Base-by-base conservation (phyloP, 2,113 vertebrate species). In the Cyanistes caeruleus region DNA sequence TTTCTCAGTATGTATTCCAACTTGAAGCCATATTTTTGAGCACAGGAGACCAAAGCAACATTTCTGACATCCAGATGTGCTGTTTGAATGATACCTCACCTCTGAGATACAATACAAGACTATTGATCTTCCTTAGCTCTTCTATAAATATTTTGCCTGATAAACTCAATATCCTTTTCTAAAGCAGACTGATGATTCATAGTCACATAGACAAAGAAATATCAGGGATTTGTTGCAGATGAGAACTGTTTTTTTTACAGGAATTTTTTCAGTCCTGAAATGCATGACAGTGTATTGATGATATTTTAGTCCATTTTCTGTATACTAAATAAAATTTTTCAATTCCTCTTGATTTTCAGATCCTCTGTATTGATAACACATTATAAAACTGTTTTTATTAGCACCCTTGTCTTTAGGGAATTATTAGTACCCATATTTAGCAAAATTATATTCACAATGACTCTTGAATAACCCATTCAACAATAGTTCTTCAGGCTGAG, bases 91-190 rank as follows among this genome's bases (percentile, higher is more conserved):
- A 75, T 85, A 70, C 49, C 44, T 94, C 25, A 80, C 67, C 75
- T 73, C 41, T 79, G 41, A 82, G 31, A 93, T 86, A 39, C 37
- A 39, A 46, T 10, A 60, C 33, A 89, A 64, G 8, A 39, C 8
- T 88, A 95, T 97, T 83, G 90, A 95, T 94, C 63, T 68, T 81
- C 28, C 56, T 79, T 87, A 55, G 39, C 19, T 84, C 35, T 72
- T 76, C 41, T 58, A 46, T 75, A 92, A 95, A 83, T 85, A 88
- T 28, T 82, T 79, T 73, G 31, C 62, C 46, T 92, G 41, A 76
- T 73, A 83, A 79, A 85, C 18, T 73, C 65, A 92, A 55, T 89
- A 74, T 67, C 55, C 35, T 81, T 90, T 92, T 84, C 56, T 53
- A 70, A 90, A 84, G 64, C 68, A 88, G 83, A 77, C 51, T 59